A percentile compares a stretch with the other conserved stretches of the same genome.
Evolutionary conservation across 1,140 invertebrate species (phyloP).

Genomic region (Tetramorium alpestre): DNA sequence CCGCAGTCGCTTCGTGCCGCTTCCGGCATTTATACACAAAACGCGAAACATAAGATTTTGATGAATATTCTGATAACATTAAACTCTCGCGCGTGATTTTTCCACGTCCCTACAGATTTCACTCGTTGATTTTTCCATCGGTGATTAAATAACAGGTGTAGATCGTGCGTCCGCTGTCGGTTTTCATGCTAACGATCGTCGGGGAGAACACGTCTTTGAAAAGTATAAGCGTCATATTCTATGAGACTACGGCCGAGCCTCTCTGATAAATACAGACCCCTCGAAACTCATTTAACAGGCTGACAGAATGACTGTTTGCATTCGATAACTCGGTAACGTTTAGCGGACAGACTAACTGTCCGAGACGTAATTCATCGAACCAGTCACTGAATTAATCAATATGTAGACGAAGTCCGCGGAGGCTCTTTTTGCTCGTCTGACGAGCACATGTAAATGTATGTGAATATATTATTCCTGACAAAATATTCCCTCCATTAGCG

Average conservation of each 20-base stretch:
- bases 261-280: conserved; percentile 40
- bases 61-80: conserved; percentile 41
- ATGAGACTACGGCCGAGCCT: conserved; percentile 24
- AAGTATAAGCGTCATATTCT: conserved; percentile 7
- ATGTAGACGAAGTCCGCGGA: conserved; percentile 33
- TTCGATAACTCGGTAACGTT: conserved; percentile 49
- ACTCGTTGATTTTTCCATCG: conserved; percentile 12
- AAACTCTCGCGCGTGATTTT: conserved; percentile 3
- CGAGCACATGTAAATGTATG: conserved; percentile 34
- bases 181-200: conserved; percentile 30
- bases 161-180: conserved; percentile 1
- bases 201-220: conserved; percentile 11
- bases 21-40: conserved; percentile 35
- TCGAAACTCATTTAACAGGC: conserved; percentile 48
- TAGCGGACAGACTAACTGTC: conserved; percentile 43
- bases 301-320: conserved; percentile 50
- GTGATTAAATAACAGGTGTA: conserved; percentile 42
- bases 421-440: conserved; percentile 31
- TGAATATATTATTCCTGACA: conserved; percentile 13
- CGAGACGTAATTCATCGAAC: conserved; percentile 38
- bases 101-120: conserved; percentile 1
- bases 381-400: conserved; percentile 49
- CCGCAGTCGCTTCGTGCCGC: background rate
- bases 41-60: background rate
- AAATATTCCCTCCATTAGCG: conserved; percentile 30